Conservation (phyloP, 2,113 vertebrate genomes). For the Galeopterus variegatus region DNA sequence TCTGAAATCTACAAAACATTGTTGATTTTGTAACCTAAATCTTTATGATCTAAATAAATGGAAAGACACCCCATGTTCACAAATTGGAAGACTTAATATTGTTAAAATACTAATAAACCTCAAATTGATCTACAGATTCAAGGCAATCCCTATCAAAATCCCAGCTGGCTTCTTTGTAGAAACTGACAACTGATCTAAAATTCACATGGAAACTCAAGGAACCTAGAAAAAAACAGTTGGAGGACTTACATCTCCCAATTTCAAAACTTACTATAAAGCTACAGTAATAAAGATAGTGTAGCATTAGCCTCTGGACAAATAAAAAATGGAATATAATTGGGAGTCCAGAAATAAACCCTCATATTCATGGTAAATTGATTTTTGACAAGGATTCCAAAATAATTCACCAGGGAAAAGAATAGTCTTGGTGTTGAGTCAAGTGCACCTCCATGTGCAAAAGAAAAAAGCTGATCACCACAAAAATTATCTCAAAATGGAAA, state of each 20-base stretch:
- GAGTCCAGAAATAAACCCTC: too few species aligned
- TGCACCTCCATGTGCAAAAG: neutral
- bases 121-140: too few species aligned
- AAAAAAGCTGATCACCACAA: neutral
- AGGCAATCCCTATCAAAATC: too few species aligned
- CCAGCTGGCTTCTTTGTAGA: neutral
- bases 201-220: neutral
- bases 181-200: neutral
- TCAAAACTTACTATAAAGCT: slow-evolving; percentile 8
- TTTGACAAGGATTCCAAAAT: neutral
- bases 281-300: neutral
- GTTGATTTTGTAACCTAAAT: neutral
- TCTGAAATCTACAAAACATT: neutral
- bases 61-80: neutral
- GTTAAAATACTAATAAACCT: too few species aligned
- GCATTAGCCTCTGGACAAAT: neutral
- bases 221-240: neutral
- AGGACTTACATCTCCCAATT: neutral
- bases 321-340: neutral
- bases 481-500: neutral
- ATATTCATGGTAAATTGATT: too few species aligned
- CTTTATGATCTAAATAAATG: slow-evolving; percentile 1
- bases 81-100: too few species aligned
- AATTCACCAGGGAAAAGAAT: neutral
- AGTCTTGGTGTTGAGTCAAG: neutral